Conservation (phyloP, 2,888 invertebrate species). For the Drosophila prostipennis region DNA sequence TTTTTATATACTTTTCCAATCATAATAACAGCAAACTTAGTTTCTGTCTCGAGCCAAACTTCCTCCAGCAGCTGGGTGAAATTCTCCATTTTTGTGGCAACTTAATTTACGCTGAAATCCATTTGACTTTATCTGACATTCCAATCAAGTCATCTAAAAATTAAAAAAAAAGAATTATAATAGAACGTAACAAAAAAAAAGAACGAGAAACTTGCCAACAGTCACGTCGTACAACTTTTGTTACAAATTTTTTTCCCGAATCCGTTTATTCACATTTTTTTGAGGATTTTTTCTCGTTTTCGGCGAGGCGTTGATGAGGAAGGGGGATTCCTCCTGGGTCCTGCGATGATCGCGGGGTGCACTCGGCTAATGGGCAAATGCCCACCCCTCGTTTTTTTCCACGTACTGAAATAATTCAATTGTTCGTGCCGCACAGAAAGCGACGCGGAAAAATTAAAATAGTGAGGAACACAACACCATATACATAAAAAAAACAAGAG, state of each 20-base stretch:
- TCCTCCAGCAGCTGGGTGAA: conserved; percentile 29
- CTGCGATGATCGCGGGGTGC: conserved; percentile 76
- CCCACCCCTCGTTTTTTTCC: conserved; percentile 77
- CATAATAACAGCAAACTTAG: too few species aligned
- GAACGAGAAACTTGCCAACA: conserved; percentile 57
- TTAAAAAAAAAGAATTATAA: conserved; percentile 53
- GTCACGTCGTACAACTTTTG: conserved; percentile 74
- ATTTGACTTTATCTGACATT: conserved; percentile 83
- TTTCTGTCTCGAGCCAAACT: conserved; percentile 2
- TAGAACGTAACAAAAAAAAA: conserved; percentile 47
- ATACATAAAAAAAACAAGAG: conserved; percentile 42
- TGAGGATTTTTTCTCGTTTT: conserved; percentile 27
- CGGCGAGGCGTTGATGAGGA: conserved; percentile 54
- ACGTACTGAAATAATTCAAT: conserved; percentile 82
- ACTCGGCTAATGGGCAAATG: conserved; percentile 74
- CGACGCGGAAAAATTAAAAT: conserved; percentile 70
- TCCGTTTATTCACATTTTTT: conserved; percentile 48
- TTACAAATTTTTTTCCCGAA: conserved; percentile 63
- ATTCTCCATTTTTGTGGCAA: conserved; percentile 60
- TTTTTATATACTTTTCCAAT: too few species aligned
- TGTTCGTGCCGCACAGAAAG: conserved; percentile 71
- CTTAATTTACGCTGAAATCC: conserved; percentile 77
- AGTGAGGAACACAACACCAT: conserved; percentile 57
- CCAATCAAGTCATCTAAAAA: conserved; percentile 81
- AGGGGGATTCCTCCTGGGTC: conserved; percentile 13